Evolutionary conservation across 2,888 invertebrate genomes (phyloP).

Genomic region (Stomorhina lunata): DNA sequence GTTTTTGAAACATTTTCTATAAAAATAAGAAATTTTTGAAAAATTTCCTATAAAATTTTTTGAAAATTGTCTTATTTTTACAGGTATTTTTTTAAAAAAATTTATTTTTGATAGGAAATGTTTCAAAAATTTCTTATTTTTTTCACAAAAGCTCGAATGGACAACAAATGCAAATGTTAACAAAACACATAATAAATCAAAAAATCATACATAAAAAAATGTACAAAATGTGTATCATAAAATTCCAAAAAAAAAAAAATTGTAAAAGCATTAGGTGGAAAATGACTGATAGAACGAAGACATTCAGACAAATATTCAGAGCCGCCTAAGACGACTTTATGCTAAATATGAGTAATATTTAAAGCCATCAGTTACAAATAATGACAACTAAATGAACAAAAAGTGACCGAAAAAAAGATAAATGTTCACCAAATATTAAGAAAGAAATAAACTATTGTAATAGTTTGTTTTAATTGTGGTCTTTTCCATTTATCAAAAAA

Average conservation of each 20-base stretch:
- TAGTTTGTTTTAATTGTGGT: neutral
- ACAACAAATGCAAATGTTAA: too few species aligned
- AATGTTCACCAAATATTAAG: neutral
- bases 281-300: constrained; percentile 14
- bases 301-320: neutral
- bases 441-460: neutral
- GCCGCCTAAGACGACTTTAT: constrained; percentile 1
- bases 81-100: too few species aligned
- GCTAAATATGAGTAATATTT: constrained; percentile 43
- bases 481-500: neutral
- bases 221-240: too few species aligned
- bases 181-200: constrained; percentile 51
- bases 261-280: constrained; percentile 24
- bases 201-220: constrained; percentile 34
- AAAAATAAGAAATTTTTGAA: too few species aligned
- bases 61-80: too few species aligned
- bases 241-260: neutral
- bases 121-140: too few species aligned
- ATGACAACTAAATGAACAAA: constrained; percentile 1
- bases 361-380: constrained; percentile 49
- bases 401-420: constrained; percentile 16
- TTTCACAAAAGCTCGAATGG: too few species aligned
- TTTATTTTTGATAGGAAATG: too few species aligned
- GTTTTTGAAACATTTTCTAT: too few species aligned
- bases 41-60: too few species aligned